Conservation (phyloP, 2,797 vertebrate genomes). For the Eurystomus glaucurus region DNA sequence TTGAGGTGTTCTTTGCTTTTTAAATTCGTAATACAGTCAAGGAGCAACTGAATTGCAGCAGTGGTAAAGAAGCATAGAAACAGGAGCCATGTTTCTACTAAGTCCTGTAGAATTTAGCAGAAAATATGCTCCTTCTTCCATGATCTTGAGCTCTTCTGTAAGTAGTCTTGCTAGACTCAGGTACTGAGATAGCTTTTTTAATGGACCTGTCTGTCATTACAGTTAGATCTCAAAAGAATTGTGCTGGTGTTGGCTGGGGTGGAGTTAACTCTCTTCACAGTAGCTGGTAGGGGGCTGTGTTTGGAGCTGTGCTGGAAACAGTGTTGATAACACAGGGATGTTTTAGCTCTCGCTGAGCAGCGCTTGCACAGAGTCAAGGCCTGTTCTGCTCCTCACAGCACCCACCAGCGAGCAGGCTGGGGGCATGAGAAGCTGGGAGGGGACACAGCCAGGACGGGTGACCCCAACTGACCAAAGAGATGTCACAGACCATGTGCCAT, state of each 20-base stretch:
- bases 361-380: not conserved
- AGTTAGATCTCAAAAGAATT: not conserved
- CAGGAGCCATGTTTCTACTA: not conserved
- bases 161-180: not conserved
- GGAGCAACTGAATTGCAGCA: not conserved
- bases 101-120: not conserved
- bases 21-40: not conserved
- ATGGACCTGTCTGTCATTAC: not conserved
- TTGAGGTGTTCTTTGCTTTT: not conserved
- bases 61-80: not conserved
- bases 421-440: not conserved
- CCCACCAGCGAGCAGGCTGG: not conserved
- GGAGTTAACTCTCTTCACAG: not conserved
- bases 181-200: not conserved
- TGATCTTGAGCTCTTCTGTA: not conserved
- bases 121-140: not conserved
- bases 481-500: fast-evolving
- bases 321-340: not conserved
- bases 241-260: not conserved
- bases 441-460: not conserved
- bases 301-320: not conserved
- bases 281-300: fast-evolving
- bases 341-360: not conserved
- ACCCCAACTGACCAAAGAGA: not conserved
- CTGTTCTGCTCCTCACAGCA: not conserved